Base-by-base conservation (phyloP, 1,140 invertebrate species). In the Eufriesea mexicana region DNA sequence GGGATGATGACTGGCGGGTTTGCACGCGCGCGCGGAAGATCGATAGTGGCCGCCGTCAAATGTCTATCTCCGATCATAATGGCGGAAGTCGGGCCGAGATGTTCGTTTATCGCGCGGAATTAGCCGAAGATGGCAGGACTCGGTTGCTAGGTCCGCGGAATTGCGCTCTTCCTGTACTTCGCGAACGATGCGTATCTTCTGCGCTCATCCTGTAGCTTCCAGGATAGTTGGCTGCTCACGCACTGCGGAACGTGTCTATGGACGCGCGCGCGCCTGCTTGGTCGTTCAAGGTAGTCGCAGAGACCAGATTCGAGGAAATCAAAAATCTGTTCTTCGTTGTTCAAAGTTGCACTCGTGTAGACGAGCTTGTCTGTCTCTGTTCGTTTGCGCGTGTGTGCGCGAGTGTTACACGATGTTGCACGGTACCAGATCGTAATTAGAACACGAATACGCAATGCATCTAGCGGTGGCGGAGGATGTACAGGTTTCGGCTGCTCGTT, bases 111-210 rank as follows among this genome's bases (percentile, higher is more conserved):
- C 84, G 79, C 84, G 87, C 55, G 83, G 87, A 89, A 87, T 89
- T 75, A 79, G 62, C 67, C 64, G 71, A 87, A 85, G 79, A 76
- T 83, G 87, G 73, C 74, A 83, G 84, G 74, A 79, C 87, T 84
- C 86, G 84, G 87, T 89, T 86, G 86, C 86, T 77, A 86, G 67
- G 76, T 84, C 86, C 79, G 84, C 79, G 78, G 87, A 89, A 89
- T 89, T 89, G 86, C 81, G 84, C 64, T 84, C 88, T 89, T 89
- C 88, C 88, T 89, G 88, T 61, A 82, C 80, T 79, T 89, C 78
- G 80, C 77, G 86, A 89, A 82, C 88, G 88, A 86, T 89, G 84
- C 87, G 87, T 89, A 89, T 89, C 88, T 89, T 57, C 84, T 85
- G 79, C 79, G 62, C 67, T 75, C 79, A 83, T 86, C 84, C 85